A percentile compares a stretch with the other conserved stretches of the same genome.
These are phyloP conservation scores for Callosobruchus maculatus DNA, from an alignment of 2,888 invertebrate genomes.

Conservation along the genomic window DNA sequence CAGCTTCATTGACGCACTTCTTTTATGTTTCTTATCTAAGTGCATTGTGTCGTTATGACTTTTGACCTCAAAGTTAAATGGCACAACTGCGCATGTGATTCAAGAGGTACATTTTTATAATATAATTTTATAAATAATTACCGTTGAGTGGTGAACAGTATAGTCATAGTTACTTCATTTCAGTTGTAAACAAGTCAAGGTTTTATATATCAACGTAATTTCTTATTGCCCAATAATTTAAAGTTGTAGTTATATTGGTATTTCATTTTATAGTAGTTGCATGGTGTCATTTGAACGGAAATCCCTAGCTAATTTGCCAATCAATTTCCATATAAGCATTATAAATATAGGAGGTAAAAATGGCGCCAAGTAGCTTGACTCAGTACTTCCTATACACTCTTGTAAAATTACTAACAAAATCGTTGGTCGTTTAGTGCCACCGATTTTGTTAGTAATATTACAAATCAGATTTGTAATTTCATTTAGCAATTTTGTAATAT, in stretches of 20 bases:
- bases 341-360: neutral
- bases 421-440: no score
- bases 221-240: constrained; percentile 5
- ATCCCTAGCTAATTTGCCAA: neutral
- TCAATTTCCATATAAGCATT: neutral
- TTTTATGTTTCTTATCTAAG: no score
- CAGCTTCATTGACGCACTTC: no score
- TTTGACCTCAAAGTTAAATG: neutral
- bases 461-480: no score
- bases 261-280: neutral
- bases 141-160: neutral
- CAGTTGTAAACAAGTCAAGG: constrained; percentile 29
- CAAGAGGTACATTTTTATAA: neutral
- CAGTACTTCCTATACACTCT: no score
- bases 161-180: constrained; percentile 7
- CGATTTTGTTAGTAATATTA: no score
- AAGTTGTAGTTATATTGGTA: neutral
- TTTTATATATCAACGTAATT: constrained; percentile 24
- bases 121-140: neutral
- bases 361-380: neutral
- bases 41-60: neutral
- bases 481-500: no score
- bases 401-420: no score
- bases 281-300: neutral
- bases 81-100: neutral